Percentiles rank a stretch among this genome's conserved stretches.
These are phyloP conservation scores for Microcebus tavaratra DNA, from an alignment of 2,113 vertebrate species.

Conservation along the genomic window DNA sequence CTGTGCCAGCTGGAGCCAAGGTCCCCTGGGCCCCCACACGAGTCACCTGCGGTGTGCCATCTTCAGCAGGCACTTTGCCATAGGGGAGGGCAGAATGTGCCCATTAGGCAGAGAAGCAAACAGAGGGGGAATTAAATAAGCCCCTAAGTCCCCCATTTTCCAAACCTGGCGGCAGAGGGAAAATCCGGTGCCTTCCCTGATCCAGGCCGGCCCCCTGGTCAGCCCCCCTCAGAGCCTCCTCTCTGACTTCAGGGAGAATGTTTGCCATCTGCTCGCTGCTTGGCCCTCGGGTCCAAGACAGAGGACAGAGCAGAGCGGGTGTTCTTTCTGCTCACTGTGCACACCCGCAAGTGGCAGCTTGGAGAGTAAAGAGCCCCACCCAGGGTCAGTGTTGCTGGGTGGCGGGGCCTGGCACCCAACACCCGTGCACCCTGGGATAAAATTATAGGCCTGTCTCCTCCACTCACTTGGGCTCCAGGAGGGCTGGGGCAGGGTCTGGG, in stretches of 20 bases:
- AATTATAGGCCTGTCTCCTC: background rate
- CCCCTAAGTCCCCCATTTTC: background rate
- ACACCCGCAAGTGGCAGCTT: background rate
- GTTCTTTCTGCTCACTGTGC: background rate
- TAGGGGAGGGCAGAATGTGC: background rate
- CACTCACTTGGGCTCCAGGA: fast-evolving
- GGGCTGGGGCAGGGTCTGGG: background rate
- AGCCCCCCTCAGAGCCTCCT: background rate
- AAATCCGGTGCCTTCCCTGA: background rate
- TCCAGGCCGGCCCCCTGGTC: fast-evolving
- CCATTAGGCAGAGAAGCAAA: background rate
- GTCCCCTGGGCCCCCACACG: fast-evolving
- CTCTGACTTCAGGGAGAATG: fast-evolving
- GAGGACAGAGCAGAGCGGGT: too few species aligned
- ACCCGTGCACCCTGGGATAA: fast-evolving
- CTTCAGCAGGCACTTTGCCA: background rate
- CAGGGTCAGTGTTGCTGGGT: fast-evolving
- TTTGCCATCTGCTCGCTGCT: fast-evolving
- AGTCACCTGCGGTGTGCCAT: fast-evolving
- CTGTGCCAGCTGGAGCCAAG: background rate
- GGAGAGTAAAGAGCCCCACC: background rate
- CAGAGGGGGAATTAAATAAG: background rate
- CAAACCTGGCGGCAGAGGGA: background rate
- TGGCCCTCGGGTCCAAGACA: background rate
- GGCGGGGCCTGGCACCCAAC: background rate